A percentile compares a stretch with the other conserved stretches of the same genome.
Evolutionary conservation across 92 coral and sea anemone genomes (phyloP).

Genomic region (Diadumene lineata): DNA sequence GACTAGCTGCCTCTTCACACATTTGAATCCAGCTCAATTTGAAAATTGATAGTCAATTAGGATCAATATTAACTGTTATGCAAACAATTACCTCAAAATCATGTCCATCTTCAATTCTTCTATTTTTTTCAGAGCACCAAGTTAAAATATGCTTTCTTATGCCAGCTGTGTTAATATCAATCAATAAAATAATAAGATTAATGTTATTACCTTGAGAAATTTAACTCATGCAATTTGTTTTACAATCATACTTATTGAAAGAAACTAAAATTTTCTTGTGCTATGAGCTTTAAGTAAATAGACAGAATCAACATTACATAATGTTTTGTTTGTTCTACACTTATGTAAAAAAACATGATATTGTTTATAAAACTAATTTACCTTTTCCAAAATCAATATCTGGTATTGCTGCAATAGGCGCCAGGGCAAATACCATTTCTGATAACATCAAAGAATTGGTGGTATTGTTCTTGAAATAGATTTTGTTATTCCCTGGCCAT

Average conservation of each 20-base stretch:
- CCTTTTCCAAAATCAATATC: conserved; percentile 59
- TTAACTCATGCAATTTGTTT: background rate
- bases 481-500: conserved; percentile 48
- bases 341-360: background rate
- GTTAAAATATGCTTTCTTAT: conserved; percentile 45
- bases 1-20: background rate
- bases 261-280: background rate
- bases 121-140: conserved; percentile 49
- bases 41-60: background rate
- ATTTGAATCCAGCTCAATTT: background rate
- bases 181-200: background rate
- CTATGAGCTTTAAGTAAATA: background rate
- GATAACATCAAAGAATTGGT: conserved; percentile 36
- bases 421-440: conserved; percentile 41
- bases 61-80: background rate
- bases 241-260: background rate
- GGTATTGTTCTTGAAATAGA: conserved; percentile 40
- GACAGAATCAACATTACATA: background rate
- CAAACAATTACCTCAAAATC: conserved; percentile 42
- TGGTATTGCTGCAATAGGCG: conserved; percentile 28
- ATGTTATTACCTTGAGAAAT: background rate
- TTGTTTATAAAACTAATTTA: conserved; percentile 14
- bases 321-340: background rate
- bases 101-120: conserved; percentile 45
- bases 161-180: background rate